Percentiles rank a stretch among this genome's conserved stretches.
Conservation (phyloP, 1,140 invertebrate species). For the Drosophila subpulchrella region DNA sequence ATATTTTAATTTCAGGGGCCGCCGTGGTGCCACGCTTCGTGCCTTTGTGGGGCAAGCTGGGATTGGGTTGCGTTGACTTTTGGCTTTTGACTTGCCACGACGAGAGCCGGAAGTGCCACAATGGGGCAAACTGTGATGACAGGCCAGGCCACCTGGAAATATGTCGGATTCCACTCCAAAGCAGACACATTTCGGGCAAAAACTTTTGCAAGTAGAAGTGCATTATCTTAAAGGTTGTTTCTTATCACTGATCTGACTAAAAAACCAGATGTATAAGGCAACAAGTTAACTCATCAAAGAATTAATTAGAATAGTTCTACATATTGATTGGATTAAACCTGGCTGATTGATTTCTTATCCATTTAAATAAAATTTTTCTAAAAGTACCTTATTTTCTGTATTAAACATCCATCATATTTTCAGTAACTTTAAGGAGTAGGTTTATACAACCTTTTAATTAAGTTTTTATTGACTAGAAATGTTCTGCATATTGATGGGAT, state of each 20-base stretch:
- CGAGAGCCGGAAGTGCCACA: constrained; percentile 32
- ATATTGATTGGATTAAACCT: too few species aligned
- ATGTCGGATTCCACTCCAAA: background rate
- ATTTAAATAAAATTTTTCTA: too few species aligned
- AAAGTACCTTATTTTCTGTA: too few species aligned
- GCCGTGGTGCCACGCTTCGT: constrained; percentile 39
- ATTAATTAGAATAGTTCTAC: too few species aligned
- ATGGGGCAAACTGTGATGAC: constrained; percentile 3
- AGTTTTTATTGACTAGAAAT: too few species aligned
- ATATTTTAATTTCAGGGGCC: constrained; percentile 47
- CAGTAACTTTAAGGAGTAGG: too few species aligned
- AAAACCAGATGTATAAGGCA: too few species aligned
- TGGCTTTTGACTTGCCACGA: constrained; percentile 16
- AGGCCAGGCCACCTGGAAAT: background rate
- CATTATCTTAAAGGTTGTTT: background rate
- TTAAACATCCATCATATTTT: too few species aligned
- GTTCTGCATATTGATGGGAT: too few species aligned
- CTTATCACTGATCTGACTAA: background rate
- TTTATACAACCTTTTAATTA: too few species aligned
- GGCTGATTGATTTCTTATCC: too few species aligned
- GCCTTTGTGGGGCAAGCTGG: constrained; percentile 38
- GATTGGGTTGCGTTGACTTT: constrained; percentile 20
- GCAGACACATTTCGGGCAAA: background rate
- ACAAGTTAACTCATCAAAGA: too few species aligned
- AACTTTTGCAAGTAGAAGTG: background rate